Conservation (phyloP, 2,888 invertebrate species). For the Portevinia maculata region DNA sequence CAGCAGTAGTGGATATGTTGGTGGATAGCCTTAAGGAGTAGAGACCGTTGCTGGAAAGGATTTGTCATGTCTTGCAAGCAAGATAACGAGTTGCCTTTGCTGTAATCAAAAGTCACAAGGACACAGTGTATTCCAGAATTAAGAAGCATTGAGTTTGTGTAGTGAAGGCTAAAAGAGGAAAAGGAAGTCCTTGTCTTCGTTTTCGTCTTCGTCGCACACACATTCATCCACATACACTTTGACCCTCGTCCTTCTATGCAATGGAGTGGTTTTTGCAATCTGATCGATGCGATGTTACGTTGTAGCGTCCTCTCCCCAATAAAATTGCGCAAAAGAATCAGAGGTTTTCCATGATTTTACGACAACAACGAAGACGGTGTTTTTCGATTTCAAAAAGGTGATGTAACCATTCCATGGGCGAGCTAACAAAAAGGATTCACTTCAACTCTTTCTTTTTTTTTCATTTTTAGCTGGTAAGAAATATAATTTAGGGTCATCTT, state of each 20-base stretch:
- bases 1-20: slow-evolving; percentile 33
- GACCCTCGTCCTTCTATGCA: slow-evolving; percentile 23
- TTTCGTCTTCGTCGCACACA: background rate
- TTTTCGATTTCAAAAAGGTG: slow-evolving; percentile 66
- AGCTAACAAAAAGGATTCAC: slow-evolving; percentile 55
- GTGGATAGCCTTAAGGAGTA: slow-evolving; percentile 41
- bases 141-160: slow-evolving; percentile 64
- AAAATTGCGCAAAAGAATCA: slow-evolving; percentile 24
- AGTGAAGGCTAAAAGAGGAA: slow-evolving; percentile 33
- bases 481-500: slow-evolving; percentile 73
- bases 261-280: slow-evolving; percentile 36
- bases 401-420: slow-evolving; percentile 54
- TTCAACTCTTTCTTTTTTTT: slow-evolving; percentile 22
- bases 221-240: slow-evolving; percentile 8
- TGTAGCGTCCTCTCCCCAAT: background rate
- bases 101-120: slow-evolving; percentile 74
- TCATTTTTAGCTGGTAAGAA: slow-evolving; percentile 46
- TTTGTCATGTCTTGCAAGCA: slow-evolving; percentile 70
- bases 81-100: slow-evolving; percentile 72
- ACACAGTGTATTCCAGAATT: slow-evolving; percentile 63
- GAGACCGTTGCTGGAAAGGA: slow-evolving; percentile 62
- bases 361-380: slow-evolving; percentile 59
- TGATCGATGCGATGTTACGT: slow-evolving; percentile 44
- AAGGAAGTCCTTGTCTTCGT: slow-evolving; percentile 31
- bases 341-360: slow-evolving; percentile 49